Conservation (phyloP, 2,888 invertebrate genomes). For the Apodemia duryi region DNA sequence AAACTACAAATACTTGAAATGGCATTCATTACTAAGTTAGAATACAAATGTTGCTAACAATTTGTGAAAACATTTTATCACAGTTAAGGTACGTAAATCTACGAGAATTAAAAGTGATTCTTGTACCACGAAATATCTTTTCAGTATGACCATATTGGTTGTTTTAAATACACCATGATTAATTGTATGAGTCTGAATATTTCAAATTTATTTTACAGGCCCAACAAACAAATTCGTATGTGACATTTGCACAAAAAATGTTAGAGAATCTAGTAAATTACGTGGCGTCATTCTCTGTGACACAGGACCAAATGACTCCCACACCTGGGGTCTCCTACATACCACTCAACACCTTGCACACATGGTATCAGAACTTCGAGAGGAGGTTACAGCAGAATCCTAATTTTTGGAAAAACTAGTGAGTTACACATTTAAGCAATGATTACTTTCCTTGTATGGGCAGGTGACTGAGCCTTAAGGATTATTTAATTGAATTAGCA, state of each 20-base stretch:
- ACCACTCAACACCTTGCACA: constrained; percentile 91
- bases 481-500: not conserved
- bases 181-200: too few relatives aligned
- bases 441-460: not conserved
- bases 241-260: constrained; percentile 93
- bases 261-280: constrained; percentile 95
- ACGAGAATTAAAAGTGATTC: too few relatives aligned
- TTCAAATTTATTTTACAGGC: constrained; percentile 46
- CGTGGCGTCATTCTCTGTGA: constrained; percentile 92
- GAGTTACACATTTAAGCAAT: constrained; percentile 12
- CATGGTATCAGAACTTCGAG: constrained; percentile 97
- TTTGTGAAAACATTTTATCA: too few relatives aligned
- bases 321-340: constrained; percentile 91
- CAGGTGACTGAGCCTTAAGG: not conserved
- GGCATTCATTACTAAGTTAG: too few relatives aligned
- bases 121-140: too few relatives aligned
- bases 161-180: too few relatives aligned
- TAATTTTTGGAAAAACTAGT: constrained; percentile 90
- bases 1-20: too few relatives aligned
- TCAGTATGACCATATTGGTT: too few relatives aligned
- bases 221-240: constrained; percentile 65
- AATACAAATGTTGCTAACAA: too few relatives aligned
- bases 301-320: constrained; percentile 87
- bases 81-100: too few relatives aligned
- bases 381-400: constrained; percentile 93